A percentile compares a stretch with the other conserved stretches of the same genome.
Evolutionary conservation across 2,888 invertebrate species (phyloP).

Genomic region (Eupithecia dodoneata): DNA sequence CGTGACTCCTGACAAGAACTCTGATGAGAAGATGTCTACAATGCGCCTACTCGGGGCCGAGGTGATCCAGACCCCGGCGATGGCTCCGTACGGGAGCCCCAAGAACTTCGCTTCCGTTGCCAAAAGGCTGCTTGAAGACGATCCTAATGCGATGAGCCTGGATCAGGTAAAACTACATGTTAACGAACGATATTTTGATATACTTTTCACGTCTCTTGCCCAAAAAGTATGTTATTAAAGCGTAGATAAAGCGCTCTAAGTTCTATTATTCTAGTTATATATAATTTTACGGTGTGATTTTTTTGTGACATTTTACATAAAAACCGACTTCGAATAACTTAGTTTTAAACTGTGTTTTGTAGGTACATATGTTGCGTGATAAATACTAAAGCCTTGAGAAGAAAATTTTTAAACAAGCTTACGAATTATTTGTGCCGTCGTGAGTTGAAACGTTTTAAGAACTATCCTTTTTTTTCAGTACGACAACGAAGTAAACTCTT

Average conservation of each 20-base stretch:
- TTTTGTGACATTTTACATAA: too few species aligned
- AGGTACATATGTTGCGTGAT: too few species aligned
- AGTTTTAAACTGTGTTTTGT: too few species aligned
- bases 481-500: slow-evolving; percentile 94
- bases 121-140: slow-evolving; percentile 89
- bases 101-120: slow-evolving; percentile 94
- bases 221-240: too few species aligned
- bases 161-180: slow-evolving; percentile 87
- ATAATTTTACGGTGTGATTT: too few species aligned
- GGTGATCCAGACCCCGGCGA: slow-evolving; percentile 91
- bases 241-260: too few species aligned
- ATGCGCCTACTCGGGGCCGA: slow-evolving; percentile 94
- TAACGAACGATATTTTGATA: neutral
- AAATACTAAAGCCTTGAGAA: too few species aligned
- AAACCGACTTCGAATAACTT: too few species aligned
- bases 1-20: slow-evolving; percentile 99
- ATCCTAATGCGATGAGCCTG: slow-evolving; percentile 89
- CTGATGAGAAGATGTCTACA: slow-evolving; percentile 95
- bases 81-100: slow-evolving; percentile 69
- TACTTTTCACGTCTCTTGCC: neutral
- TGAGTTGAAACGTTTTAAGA: neutral
- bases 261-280: too few species aligned
- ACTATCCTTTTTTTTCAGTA: slow-evolving; percentile 80
- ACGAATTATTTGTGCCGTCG: neutral
- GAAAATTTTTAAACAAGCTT: too few species aligned